Percentiles rank a stretch among this genome's conserved stretches.
phyloP scores from a whole-genome alignment of 2,888 invertebrate genomes.

The Melinaea marsaeus region DNA sequence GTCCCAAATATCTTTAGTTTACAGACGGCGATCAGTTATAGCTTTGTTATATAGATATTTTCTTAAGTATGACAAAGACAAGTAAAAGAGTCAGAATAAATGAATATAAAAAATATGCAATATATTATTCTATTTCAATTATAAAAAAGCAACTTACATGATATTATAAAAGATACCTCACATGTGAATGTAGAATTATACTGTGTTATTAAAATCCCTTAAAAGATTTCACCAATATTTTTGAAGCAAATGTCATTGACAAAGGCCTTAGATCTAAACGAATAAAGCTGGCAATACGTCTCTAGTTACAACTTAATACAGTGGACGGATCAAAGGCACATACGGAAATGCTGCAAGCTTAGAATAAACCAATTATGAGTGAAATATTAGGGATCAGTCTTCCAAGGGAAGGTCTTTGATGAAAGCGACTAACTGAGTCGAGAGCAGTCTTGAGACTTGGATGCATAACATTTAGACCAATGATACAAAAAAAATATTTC shows the following conservation, averaged over 20 bases:
- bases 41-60: no score
- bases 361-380: constrained; percentile 79
- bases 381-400: constrained; percentile 77
- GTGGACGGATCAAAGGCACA: constrained; percentile 74
- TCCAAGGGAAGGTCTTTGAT: constrained; percentile 69
- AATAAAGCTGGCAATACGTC: constrained; percentile 72
- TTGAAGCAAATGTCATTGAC: constrained; percentile 55
- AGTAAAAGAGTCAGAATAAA: no score
- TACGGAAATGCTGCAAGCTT: constrained; percentile 72
- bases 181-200: constrained; percentile 4
- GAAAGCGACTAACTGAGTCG: constrained; percentile 50
- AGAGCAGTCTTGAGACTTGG: constrained; percentile 18
- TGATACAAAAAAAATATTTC: background rate
- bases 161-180: background rate
- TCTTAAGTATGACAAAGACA: no score
- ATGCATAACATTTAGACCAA: background rate
- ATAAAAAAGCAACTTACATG: no score
- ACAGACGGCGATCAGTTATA: no score
- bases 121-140: no score
- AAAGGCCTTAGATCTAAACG: constrained; percentile 64
- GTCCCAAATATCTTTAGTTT: no score
- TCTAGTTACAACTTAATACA: constrained; percentile 71
- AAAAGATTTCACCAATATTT: constrained; percentile 13
- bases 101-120: no score
- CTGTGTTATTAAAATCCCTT: background rate